These are phyloP conservation scores for Cephus rjabovi DNA, from an alignment of 2,888 invertebrate genomes.

Conservation along the genomic window DNA sequence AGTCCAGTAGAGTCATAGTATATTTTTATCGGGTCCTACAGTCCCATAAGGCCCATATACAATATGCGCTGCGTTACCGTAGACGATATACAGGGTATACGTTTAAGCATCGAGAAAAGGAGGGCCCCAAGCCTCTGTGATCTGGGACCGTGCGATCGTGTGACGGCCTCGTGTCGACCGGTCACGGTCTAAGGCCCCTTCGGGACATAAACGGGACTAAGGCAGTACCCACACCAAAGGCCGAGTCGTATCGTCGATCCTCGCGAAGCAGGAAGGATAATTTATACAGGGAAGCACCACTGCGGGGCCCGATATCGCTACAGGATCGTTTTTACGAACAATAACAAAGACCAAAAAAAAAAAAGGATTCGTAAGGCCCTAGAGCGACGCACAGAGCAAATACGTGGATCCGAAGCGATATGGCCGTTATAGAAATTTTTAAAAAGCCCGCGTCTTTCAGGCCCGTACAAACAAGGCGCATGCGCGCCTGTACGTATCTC, in stretches of 20 bases:
- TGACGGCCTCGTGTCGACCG: constrained; percentile 42
- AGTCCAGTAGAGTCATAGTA: constrained; percentile 42
- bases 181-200: constrained; percentile 40
- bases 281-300: neutral
- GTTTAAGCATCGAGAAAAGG: constrained; percentile 29
- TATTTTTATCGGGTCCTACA: constrained; percentile 3
- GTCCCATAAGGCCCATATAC: constrained; percentile 31
- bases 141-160: constrained; percentile 44
- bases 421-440: neutral
- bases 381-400: constrained; percentile 12
- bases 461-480: neutral
- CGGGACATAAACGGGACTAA: constrained; percentile 31
- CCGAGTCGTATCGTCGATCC: neutral
- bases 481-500: neutral
- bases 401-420: constrained; percentile 14
- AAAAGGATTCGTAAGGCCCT: neutral
- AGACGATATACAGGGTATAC: constrained; percentile 24
- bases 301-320: neutral
- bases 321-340: neutral
- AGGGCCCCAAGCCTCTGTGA: constrained; percentile 26
- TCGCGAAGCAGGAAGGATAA: neutral
- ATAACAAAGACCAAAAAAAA: neutral
- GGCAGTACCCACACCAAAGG: constrained; percentile 29
- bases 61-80: constrained; percentile 41
- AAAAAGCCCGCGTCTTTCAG: neutral